phyloP scores from a whole-genome alignment of 2,113 vertebrate genomes.

The Acanthisitta chloris region DNA sequence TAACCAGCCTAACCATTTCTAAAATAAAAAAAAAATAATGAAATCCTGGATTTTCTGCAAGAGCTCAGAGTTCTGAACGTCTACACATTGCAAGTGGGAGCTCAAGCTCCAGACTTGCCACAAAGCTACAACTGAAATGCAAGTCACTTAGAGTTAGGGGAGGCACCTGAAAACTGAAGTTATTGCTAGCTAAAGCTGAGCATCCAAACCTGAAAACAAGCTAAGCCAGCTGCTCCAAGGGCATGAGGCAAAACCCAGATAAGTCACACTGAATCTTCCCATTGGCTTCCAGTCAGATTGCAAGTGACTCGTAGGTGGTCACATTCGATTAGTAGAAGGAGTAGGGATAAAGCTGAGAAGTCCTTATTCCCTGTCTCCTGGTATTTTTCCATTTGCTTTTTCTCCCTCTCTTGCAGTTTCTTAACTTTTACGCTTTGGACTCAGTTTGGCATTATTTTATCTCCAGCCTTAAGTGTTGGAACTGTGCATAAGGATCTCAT shows the following conservation, averaged over 20 bases:
- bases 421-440: not conserved
- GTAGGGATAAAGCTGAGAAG: not conserved
- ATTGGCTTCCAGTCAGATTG: not conserved
- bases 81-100: not conserved
- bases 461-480: not conserved
- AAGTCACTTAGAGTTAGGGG: not conserved
- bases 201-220: not conserved
- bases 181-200: not conserved
- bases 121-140: not conserved
- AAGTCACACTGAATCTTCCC: not conserved
- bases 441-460: slow-evolving; percentile 5
- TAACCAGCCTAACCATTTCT: too few species aligned
- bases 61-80: not conserved
- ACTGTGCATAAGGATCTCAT: slow-evolving; percentile 4
- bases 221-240: not conserved
- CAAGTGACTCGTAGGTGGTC: not conserved
- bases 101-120: not conserved
- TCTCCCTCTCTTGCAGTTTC: not conserved
- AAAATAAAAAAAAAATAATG: too few species aligned
- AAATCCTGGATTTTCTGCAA: not conserved
- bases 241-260: not conserved
- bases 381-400: slow-evolving; percentile 14
- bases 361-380: not conserved
- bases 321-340: not conserved
- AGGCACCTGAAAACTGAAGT: not conserved